A percentile compares a stretch with the other conserved stretches of the same genome.
Evolutionary conservation across 1,140 invertebrate species (phyloP).

Genomic region (Cyclina sinensis): DNA sequence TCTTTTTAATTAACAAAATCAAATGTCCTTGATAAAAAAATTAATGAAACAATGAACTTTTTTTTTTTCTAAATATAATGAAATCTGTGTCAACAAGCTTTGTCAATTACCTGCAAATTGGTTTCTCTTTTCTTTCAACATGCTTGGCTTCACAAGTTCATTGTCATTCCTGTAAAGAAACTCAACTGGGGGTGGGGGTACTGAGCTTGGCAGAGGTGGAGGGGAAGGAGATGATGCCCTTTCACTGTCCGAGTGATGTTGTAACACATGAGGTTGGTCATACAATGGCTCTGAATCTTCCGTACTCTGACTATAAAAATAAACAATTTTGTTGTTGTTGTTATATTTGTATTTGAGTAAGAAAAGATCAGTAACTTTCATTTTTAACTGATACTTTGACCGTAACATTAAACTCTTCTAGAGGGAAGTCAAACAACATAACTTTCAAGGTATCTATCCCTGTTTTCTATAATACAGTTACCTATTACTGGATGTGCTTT

Average conservation of each 20-base stretch:
- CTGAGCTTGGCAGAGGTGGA: conserved; percentile 69
- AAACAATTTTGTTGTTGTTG: no score
- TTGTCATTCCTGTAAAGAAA: conserved; percentile 82
- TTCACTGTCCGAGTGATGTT: conserved; percentile 82
- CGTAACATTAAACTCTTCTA: no score
- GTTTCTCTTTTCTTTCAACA: conserved; percentile 87
- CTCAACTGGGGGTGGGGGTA: conserved; percentile 26
- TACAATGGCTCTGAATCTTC: conserved; percentile 93
- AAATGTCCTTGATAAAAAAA: no score
- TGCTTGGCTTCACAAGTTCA: conserved; percentile 88
- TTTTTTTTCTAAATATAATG: no score
- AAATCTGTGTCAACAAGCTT: not conserved
- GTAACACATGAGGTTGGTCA: conserved; percentile 88
- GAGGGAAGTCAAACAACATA: no score
- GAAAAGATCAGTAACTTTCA: no score
- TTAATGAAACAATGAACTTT: no score
- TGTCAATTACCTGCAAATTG: conserved; percentile 85
- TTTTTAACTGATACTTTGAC: no score
- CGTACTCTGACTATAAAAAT: conserved; percentile 80
- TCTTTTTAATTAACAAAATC: no score
- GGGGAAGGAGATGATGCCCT: conserved; percentile 80
- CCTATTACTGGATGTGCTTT: conserved; percentile 85
- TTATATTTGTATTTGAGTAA: no score
- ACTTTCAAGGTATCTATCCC: no score
- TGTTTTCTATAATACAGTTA: conserved; percentile 31